Conservation (phyloP, 2,888 invertebrate genomes). For the Rhynchonema sp. region DNA sequence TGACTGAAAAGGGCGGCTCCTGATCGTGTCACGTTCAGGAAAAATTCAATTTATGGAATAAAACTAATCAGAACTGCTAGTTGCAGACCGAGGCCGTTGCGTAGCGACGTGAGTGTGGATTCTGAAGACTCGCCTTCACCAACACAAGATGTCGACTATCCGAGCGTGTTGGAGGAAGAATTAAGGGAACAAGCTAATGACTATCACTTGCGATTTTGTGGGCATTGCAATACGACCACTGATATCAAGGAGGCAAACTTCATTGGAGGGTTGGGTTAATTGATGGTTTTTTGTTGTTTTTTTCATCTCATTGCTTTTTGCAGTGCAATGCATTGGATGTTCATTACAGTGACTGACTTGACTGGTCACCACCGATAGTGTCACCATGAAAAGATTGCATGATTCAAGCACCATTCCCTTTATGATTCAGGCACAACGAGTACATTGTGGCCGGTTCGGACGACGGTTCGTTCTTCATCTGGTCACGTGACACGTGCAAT, state of each 20-base stretch:
- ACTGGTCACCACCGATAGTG: too few species aligned
- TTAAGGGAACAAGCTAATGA: slow-evolving; percentile 47
- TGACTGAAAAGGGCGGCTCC: too few species aligned
- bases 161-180: slow-evolving; percentile 24
- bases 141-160: too few species aligned
- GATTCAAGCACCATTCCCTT: too few species aligned
- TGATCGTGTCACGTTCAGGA: too few species aligned
- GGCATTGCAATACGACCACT: slow-evolving; percentile 93
- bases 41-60: too few species aligned
- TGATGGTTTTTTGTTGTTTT: slow-evolving; percentile 9
- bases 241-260: slow-evolving; percentile 93
- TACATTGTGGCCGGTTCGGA: slow-evolving; percentile 62
- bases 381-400: too few species aligned
- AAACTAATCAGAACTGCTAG: slow-evolving; percentile 53
- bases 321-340: too few species aligned
- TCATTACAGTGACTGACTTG: too few species aligned
- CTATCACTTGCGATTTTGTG: slow-evolving; percentile 62
- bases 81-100: slow-evolving; percentile 10
- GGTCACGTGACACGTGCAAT: slow-evolving; percentile 70
- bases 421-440: slow-evolving; percentile 41
- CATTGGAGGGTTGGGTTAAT: slow-evolving; percentile 42
- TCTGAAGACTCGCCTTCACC: too few species aligned
- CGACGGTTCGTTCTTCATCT: slow-evolving; percentile 83
- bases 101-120: too few species aligned
- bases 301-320: background rate